Evolutionary conservation across 2,113 vertebrate genomes (phyloP).

Genomic region (Trichechus manatus): DNA sequence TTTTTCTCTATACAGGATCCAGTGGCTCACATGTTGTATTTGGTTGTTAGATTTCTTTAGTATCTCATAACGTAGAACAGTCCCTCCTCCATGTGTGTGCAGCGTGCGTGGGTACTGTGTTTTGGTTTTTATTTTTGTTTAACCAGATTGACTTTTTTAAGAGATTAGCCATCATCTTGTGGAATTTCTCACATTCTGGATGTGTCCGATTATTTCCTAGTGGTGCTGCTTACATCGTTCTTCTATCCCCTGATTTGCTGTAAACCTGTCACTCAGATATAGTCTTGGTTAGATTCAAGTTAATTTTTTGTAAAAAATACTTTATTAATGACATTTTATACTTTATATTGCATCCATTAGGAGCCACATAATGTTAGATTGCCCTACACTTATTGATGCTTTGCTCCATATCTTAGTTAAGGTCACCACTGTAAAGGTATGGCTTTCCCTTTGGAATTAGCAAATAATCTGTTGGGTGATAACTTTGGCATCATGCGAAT

Average conservation of each 20-base stretch:
- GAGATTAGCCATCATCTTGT: not conserved
- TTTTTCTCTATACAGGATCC: not conserved
- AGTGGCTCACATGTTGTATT: not conserved
- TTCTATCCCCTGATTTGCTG: not conserved
- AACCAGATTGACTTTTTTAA: not conserved
- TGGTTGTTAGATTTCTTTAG: not conserved
- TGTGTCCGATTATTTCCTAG: not conserved
- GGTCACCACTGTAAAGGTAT: not conserved
- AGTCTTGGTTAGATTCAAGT: not conserved
- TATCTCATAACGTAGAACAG: not conserved
- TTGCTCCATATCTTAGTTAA: not conserved
- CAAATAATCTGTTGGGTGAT: not conserved
- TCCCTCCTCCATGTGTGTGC: not conserved
- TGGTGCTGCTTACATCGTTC: not conserved
- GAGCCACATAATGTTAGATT: not conserved
- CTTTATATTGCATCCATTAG: not conserved
- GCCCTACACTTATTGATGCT: not conserved
- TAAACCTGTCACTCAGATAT: not conserved
- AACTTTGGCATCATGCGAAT: not conserved
- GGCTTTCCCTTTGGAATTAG: not conserved
- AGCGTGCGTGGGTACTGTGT: too few relatives aligned
- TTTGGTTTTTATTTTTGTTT: not conserved
- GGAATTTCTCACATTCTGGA: not conserved
- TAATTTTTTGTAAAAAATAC: not conserved
- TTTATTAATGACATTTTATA: not conserved